Evolutionary conservation across 2,888 invertebrate species (phyloP), one percentile per base, ranked within the genome.

Genomic region (Morpho achilles): DNA sequence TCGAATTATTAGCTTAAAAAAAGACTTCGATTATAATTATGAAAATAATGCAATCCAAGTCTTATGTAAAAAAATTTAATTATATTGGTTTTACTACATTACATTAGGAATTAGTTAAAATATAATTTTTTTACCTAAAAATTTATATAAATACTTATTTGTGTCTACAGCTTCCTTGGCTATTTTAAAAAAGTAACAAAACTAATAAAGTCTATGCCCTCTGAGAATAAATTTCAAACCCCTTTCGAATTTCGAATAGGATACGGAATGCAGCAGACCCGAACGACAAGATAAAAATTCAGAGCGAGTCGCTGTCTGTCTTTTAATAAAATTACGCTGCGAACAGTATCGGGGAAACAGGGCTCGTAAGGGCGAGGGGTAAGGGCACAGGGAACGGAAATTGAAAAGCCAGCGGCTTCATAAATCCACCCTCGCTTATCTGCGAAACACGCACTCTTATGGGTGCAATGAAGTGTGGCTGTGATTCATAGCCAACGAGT

Each of bases 281-380:
- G 56, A 53, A 59, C 56, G 74, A 71, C 77, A 75, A 81, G 84
- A 86, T 86, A 86, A 84, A 86, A 84, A 80, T 86, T 84, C 84
- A 78, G 75, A 70, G 73, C 67, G 65, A 70, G 74, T 68, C 61
- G 69, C 67, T 69, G 69, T 61, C 71, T 68, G 76, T 73, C 76
- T 84, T 86, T 88, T 88, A 88, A 87, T 88, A 87, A 87, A 84
- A 88, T 88, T 87, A 88, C 84, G 69, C 74, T 62, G 63, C 70
- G 68, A 67, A 60, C 63, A 66, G 62, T 58, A 53, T 50, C 58
- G 46, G 54, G 57, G 63, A 66, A 61, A 59, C 42, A 60, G 59
- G 63, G 67, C 63, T 67, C 70, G 69, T 62, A 68, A 69, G 68
- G 56, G 61, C 60, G 75, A 72, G 70, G 84, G 86, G 50, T 39